These are phyloP conservation scores for Xenopus laevis DNA, from an alignment of 2,113 vertebrate species.

Conservation along the genomic window DNA sequence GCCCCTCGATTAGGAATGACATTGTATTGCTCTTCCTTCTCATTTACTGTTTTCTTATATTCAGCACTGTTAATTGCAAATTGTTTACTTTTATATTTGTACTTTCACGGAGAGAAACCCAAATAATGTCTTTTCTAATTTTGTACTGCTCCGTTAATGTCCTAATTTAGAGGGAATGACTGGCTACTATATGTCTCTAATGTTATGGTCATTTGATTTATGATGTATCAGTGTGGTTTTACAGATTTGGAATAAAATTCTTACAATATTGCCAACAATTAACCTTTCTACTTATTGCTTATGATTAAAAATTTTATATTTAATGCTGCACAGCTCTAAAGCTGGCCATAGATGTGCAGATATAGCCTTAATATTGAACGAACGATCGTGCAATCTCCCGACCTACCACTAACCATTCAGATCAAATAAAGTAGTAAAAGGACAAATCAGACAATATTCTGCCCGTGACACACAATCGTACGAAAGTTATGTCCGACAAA, in stretches of 20 bases:
- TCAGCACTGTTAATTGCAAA: constrained; percentile 56
- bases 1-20: too few species aligned
- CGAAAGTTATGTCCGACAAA: too few species aligned
- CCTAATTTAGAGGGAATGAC: constrained; percentile 58
- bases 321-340: too few species aligned
- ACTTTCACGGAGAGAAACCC: constrained; percentile 53
- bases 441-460: too few species aligned
- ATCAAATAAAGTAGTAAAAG: too few species aligned
- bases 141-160: constrained; percentile 67
- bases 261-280: constrained; percentile 71
- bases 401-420: too few species aligned
- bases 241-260: constrained; percentile 77
- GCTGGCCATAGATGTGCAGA: too few species aligned
- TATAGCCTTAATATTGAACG: too few species aligned
- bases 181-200: constrained; percentile 59
- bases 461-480: too few species aligned
- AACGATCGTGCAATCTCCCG: too few species aligned
- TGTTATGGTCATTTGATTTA: constrained; percentile 66
- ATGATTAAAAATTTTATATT: too few species aligned
- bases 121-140: constrained; percentile 66
- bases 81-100: constrained; percentile 54
- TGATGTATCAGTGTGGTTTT: constrained; percentile 59
- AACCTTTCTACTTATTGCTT: background rate
- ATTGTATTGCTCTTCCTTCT: too few species aligned
- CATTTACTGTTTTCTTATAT: constrained; percentile 44